Percentiles rank a stretch among this genome's conserved stretches.
Evolutionary conservation across 1,140 invertebrate genomes (phyloP).

Genomic region (Carposina sasakii): DNA sequence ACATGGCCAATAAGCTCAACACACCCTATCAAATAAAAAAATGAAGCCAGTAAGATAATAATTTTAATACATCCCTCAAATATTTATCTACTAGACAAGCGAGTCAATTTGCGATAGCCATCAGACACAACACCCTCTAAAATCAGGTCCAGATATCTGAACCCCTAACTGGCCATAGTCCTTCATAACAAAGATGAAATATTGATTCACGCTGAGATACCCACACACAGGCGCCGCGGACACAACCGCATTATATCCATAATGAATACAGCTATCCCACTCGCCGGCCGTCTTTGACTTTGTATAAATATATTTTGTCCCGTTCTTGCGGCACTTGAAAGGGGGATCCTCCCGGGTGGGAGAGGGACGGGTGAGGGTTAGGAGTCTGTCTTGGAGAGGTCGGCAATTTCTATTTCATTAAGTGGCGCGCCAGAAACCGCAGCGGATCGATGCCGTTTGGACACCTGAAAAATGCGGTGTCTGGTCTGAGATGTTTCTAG

Average conservation of each 20-base stretch:
- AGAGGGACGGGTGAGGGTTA: constrained; percentile 54
- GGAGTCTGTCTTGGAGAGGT: constrained; percentile 66
- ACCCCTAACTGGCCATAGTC: constrained; percentile 48
- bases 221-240: constrained; percentile 56
- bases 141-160: no score
- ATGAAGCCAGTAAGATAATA: no score
- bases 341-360: constrained; percentile 37
- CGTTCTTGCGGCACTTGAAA: constrained; percentile 52
- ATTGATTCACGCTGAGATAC: constrained; percentile 61
- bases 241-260: constrained; percentile 70
- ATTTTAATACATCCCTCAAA: no score
- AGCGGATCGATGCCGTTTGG: constrained; percentile 56
- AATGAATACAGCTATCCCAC: constrained; percentile 71
- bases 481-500: no score
- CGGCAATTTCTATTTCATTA: constrained; percentile 72
- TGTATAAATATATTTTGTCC: constrained; percentile 70
- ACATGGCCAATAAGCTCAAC: no score
- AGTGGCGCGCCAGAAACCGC: constrained; percentile 61
- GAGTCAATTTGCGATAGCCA: no score
- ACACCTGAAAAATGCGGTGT: constrained; percentile 40
- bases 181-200: constrained; percentile 65
- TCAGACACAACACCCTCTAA: no score
- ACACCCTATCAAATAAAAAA: no score
- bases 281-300: constrained; percentile 68
- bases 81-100: no score